Conservation (phyloP, 2,113 vertebrate genomes). For the Aramus guarauna region DNA sequence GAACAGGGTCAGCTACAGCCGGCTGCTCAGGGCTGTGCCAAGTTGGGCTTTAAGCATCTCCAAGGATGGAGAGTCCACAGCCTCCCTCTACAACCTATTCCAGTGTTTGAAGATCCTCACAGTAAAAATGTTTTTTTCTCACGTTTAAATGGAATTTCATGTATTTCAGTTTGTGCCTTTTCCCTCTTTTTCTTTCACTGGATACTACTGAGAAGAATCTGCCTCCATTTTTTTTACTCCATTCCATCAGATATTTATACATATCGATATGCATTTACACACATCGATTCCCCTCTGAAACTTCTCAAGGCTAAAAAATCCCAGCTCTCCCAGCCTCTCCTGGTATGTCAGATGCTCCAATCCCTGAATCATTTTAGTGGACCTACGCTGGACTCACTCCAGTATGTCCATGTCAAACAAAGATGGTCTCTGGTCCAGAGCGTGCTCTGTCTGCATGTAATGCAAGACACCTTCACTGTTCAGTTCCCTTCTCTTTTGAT, state of each 20-base stretch:
- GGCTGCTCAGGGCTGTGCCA: background rate
- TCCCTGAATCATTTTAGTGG: background rate
- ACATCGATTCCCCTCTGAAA: background rate
- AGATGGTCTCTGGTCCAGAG: background rate
- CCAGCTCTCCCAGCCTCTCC: background rate
- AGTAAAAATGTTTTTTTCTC: background rate
- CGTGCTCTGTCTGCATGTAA: background rate
- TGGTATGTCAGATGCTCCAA: background rate
- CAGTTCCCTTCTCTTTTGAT: background rate
- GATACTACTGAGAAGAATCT: background rate
- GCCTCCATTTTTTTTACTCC: background rate
- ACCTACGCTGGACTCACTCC: background rate
- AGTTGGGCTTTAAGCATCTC: background rate
- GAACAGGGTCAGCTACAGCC: background rate
- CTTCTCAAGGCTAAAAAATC: background rate
- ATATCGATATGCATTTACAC: background rate
- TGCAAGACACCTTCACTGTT: background rate
- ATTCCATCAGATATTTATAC: background rate
- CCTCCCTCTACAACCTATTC: background rate
- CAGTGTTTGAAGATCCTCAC: background rate
- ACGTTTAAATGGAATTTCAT: background rate
- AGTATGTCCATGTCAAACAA: background rate
- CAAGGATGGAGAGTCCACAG: background rate
- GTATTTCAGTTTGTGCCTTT: background rate
- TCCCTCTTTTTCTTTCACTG: background rate